Conservation (phyloP, 2,113 vertebrate genomes). For the Platichthys stellatus region DNA sequence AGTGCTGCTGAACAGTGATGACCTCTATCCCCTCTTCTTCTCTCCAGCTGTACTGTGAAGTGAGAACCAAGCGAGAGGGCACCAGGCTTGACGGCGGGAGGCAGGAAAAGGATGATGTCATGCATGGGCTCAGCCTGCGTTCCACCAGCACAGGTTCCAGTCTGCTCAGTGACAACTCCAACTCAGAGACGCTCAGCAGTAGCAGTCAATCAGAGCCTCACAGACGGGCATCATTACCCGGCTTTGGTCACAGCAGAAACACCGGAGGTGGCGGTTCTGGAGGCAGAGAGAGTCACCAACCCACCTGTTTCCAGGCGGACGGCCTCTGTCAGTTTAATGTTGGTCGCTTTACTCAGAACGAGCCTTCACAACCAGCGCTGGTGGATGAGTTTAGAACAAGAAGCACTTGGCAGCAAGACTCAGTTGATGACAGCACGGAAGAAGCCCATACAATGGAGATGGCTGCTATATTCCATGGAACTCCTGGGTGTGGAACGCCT, state of each 20-base stretch:
- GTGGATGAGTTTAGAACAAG: constrained; percentile 32
- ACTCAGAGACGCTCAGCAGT: constrained; percentile 68
- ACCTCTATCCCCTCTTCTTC: constrained; percentile 1
- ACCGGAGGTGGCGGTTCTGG: constrained; percentile 20
- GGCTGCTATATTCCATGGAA: constrained; percentile 57
- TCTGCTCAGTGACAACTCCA: constrained; percentile 69
- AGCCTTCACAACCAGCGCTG: constrained; percentile 25
- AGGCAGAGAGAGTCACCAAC: constrained; percentile 7
- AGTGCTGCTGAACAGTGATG: not conserved
- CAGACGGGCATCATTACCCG: constrained; percentile 40
- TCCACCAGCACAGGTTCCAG: constrained; percentile 76
- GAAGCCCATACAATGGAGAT: constrained; percentile 57
- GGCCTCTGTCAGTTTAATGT: constrained; percentile 24
- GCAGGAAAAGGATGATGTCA: constrained; percentile 50
- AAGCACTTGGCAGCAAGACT: constrained; percentile 46
- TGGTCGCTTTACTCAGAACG: constrained; percentile 24
- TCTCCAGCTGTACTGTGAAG: constrained; percentile 92
- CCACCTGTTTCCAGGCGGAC: constrained; percentile 35
- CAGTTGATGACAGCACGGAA: constrained; percentile 21
- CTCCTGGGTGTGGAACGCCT: constrained; percentile 30
- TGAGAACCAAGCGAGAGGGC: constrained; percentile 87
- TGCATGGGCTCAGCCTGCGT: constrained; percentile 75
- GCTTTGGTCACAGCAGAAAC: constrained; percentile 41
- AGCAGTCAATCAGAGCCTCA: constrained; percentile 68
- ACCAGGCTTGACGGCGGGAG: constrained; percentile 61